A percentile compares a stretch with the other conserved stretches of the same genome.
phyloP scores from a whole-genome alignment of 2,113 vertebrate genomes.

The Gnathonemus echidnorhynchus region DNA sequence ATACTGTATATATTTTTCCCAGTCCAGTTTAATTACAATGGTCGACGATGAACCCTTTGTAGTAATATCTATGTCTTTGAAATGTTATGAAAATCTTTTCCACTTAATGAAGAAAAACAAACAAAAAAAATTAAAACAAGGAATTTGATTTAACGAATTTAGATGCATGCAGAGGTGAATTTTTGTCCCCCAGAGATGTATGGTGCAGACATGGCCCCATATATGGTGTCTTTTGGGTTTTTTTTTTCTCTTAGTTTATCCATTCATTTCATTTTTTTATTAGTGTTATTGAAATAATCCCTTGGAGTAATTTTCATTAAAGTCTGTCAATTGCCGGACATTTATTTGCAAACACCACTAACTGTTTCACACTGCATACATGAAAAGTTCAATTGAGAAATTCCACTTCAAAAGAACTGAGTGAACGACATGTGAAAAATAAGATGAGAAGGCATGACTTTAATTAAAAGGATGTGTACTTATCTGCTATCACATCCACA shows the following conservation, averaged over 20 bases:
- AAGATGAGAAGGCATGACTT: neutral
- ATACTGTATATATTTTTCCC: neutral
- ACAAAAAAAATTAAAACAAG: neutral
- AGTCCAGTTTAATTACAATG: neutral
- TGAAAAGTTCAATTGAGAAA: neutral
- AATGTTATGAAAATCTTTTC: neutral
- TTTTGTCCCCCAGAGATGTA: neutral
- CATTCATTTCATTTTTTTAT: neutral
- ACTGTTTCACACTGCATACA: neutral
- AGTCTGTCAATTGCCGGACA: neutral
- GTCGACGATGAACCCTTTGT: neutral
- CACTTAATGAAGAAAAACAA: neutral
- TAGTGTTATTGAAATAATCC: neutral
- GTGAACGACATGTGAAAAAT: neutral
- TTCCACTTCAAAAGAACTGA: neutral
- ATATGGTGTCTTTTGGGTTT: neutral
- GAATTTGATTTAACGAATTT: neutral
- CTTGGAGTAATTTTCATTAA: neutral
- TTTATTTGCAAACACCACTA: neutral
- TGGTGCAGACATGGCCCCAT: neutral
- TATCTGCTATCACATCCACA: neutral
- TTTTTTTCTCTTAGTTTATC: neutral
- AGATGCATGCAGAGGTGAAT: neutral
- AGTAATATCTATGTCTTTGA: neutral
- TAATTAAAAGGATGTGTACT: neutral